phyloP scores from a whole-genome alignment of 2,797 vertebrate species.

The Dipus sagitta region DNA sequence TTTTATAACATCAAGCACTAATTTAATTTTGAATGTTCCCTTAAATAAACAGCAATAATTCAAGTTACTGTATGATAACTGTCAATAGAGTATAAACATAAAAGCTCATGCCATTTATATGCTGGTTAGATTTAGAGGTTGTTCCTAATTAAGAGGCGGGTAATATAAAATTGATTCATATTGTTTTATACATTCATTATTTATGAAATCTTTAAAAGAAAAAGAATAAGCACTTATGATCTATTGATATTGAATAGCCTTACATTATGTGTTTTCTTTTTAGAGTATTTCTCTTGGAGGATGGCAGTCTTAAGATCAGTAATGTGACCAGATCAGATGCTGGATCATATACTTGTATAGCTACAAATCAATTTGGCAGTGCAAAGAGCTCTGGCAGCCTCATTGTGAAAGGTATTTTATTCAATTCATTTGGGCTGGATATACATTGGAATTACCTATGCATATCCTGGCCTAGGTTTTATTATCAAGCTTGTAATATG shows the following conservation, averaged over 20 bases:
- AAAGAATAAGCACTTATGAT: neutral
- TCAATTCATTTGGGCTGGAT: slow-evolving; percentile 55
- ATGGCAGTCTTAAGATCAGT: slow-evolving; percentile 91
- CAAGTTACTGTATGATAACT: neutral
- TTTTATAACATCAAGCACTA: neutral
- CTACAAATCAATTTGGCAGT: slow-evolving; percentile 91
- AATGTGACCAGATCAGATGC: slow-evolving; percentile 91
- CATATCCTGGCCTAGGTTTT: neutral
- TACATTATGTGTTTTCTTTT: neutral
- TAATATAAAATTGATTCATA: neutral
- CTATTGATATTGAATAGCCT: neutral
- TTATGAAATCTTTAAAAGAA: neutral
- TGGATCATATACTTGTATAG: slow-evolving; percentile 91
- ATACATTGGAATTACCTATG: neutral
- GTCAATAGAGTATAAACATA: neutral
- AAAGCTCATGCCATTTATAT: neutral
- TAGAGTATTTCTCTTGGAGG: slow-evolving; percentile 88
- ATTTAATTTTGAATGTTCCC: neutral
- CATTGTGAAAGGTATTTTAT: slow-evolving; percentile 92
- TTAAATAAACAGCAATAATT: neutral
- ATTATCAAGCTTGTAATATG: neutral
- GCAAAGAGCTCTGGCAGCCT: slow-evolving; percentile 91
- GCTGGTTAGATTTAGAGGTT: neutral
- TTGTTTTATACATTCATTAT: neutral
- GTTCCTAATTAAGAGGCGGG: neutral